Evolutionary conservation across 2,888 invertebrate genomes (phyloP).

Genomic region (Eutolmus rufibarbis): DNA sequence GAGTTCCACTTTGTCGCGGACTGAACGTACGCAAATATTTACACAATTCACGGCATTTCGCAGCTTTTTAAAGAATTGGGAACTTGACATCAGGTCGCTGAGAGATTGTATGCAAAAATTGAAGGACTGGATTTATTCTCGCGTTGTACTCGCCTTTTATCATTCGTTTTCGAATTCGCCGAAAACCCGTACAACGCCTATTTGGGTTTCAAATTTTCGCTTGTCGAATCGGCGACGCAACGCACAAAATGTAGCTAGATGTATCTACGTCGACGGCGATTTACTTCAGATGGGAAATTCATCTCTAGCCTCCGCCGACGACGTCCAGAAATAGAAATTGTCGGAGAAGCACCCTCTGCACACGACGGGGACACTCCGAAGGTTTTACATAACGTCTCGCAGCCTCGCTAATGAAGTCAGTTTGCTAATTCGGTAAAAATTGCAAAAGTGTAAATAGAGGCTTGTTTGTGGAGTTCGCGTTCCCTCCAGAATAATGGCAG

Average conservation of each 20-base stretch:
- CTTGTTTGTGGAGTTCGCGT: not conserved
- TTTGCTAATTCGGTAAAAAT: not conserved
- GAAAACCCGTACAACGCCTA: not conserved
- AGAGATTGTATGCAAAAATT: not conserved
- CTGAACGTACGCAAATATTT: slow-evolving; percentile 11
- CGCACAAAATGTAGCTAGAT: not conserved
- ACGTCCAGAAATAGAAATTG: not conserved
- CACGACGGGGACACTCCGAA: not conserved
- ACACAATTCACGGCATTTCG: not conserved
- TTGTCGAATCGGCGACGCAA: not conserved
- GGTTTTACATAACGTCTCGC: not conserved
- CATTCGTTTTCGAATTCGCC: not conserved
- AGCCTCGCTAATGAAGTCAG: not conserved
- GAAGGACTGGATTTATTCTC: not conserved
- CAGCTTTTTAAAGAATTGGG: not conserved
- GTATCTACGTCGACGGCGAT: not conserved
- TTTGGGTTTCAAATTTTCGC: slow-evolving; percentile 23
- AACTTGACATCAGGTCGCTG: not conserved
- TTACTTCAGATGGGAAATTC: slow-evolving; percentile 3
- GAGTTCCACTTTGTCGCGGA: not conserved
- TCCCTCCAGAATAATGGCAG: not conserved
- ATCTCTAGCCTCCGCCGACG: not conserved
- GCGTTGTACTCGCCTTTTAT: not conserved
- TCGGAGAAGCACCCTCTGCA: not conserved
- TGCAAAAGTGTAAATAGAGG: not conserved